Evolutionary conservation across 35 echinoderm and acorn worm genomes (phyloP).

Genomic region (Lytechinus variegatus): DNA sequence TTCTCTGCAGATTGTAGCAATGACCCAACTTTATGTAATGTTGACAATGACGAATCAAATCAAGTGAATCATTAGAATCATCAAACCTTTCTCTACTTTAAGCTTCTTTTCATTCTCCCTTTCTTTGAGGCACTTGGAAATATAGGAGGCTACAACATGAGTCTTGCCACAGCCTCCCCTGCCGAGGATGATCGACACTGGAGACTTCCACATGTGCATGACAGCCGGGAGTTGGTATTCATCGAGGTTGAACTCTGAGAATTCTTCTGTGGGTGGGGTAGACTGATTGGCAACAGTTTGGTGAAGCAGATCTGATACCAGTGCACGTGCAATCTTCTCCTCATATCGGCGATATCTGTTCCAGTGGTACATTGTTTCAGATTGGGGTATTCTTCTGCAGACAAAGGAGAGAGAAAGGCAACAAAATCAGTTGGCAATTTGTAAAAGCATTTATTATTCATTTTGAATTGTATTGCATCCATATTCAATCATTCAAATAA

Average conservation of each 20-base stretch:
- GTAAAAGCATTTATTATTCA: too few species aligned
- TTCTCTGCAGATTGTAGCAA: too few species aligned
- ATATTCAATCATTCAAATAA: too few species aligned
- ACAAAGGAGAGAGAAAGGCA: not conserved
- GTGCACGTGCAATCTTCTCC: not conserved
- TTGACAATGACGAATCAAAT: not conserved
- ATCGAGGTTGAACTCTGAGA: constrained; percentile 55
- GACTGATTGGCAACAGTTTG: not conserved
- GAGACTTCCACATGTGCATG: constrained; percentile 36
- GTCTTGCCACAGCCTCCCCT: constrained; percentile 86
- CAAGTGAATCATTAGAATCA: not conserved
- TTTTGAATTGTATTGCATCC: too few species aligned
- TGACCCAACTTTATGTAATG: too few species aligned
- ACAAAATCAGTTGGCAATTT: too few species aligned
- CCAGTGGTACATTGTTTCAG: not conserved
- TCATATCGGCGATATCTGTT: not conserved
- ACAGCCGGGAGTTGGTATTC: constrained; percentile 49
- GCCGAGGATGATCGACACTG: constrained; percentile 69
- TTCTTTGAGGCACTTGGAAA: not conserved
- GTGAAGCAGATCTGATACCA: not conserved
- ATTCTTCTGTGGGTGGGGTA: not conserved
- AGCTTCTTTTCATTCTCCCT: not conserved
- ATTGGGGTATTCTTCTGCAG: not conserved
- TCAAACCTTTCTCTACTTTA: not conserved
- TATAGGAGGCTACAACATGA: constrained; percentile 59